A percentile compares a stretch with the other conserved stretches of the same genome.
Evolutionary conservation across 2,888 invertebrate species (phyloP).

Genomic region (Seladonia tumulorum): DNA sequence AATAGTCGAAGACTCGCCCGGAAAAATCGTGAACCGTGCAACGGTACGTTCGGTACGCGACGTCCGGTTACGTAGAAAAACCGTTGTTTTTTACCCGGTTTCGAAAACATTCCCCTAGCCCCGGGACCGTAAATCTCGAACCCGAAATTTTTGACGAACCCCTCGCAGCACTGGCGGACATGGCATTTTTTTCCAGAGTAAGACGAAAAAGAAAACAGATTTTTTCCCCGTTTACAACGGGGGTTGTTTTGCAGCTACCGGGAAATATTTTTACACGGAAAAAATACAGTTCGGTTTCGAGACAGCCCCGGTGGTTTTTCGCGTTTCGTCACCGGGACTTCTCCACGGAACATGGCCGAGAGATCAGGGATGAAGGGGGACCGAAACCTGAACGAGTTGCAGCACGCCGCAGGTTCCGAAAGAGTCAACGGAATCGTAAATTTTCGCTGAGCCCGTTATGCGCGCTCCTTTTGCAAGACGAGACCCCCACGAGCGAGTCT

Average conservation of each 20-base stretch:
- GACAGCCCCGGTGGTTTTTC: not conserved
- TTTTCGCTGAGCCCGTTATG: slow-evolving; percentile 73
- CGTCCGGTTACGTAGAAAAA: slow-evolving; percentile 26
- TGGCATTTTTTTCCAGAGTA: not conserved
- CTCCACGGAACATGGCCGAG: not conserved
- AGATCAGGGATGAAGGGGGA: not conserved
- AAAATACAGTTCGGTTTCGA: not conserved
- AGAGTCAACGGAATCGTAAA: slow-evolving; percentile 73
- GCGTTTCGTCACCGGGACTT: not conserved
- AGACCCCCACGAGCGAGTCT: slow-evolving; percentile 53
- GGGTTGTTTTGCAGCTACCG: not conserved
- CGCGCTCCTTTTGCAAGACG: slow-evolving; percentile 56
- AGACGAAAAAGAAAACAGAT: not conserved
- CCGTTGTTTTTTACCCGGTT: slow-evolving; percentile 41
- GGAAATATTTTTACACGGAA: slow-evolving; percentile 6
- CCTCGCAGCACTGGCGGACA: not conserved
- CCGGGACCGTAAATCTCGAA: slow-evolving; percentile 45
- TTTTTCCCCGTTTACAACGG: not conserved
- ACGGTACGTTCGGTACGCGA: not conserved
- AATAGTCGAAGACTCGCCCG: slow-evolving; percentile 27
- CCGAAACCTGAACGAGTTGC: slow-evolving; percentile 36
- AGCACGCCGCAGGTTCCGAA: slow-evolving; percentile 30
- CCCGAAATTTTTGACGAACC: not conserved
- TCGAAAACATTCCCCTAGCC: slow-evolving; percentile 25
- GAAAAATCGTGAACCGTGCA: slow-evolving; percentile 35